Evolutionary conservation across 2,888 invertebrate genomes (phyloP).

Genomic region (Pediacus dermestoides): DNA sequence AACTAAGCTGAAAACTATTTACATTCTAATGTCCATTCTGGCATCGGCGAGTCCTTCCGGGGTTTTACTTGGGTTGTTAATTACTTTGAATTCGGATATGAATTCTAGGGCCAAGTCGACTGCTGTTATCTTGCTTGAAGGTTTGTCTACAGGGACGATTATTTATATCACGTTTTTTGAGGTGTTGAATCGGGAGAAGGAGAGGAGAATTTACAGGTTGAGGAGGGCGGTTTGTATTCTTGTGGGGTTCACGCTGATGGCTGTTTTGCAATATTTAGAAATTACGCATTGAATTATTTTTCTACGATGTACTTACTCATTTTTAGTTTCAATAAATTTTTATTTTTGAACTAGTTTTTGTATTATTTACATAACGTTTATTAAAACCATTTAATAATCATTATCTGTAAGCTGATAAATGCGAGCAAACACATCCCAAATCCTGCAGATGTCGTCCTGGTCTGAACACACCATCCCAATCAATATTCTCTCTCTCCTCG

Average conservation of each 20-base stretch:
- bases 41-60: slow-evolving; percentile 54
- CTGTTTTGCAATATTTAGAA: slow-evolving; percentile 37
- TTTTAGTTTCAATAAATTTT: too few relatives aligned
- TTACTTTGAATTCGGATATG: slow-evolving; percentile 46
- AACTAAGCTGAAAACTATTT: slow-evolving; percentile 44
- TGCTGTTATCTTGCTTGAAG: slow-evolving; percentile 49
- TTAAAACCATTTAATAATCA: too few relatives aligned
- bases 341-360: too few relatives aligned
- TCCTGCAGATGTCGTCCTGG: too few relatives aligned
- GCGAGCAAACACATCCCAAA: too few relatives aligned
- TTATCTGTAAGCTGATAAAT: too few relatives aligned
- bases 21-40: slow-evolving; percentile 50
- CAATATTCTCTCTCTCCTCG: too few relatives aligned
- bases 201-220: slow-evolving; percentile 43
- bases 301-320: too few relatives aligned
- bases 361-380: too few relatives aligned
- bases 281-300: too few relatives aligned
- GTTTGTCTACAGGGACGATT: slow-evolving; percentile 53
- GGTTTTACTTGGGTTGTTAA: slow-evolving; percentile 49
- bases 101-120: slow-evolving; percentile 45
- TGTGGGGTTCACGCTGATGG: slow-evolving; percentile 47
- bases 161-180: slow-evolving; percentile 55
- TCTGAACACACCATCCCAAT: too few relatives aligned
- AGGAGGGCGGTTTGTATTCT: slow-evolving; percentile 44
- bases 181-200: slow-evolving; percentile 51